These are phyloP conservation scores for Lanistes nyassanus DNA, from an alignment of 1,140 invertebrate genomes.

Conservation along the genomic window DNA sequence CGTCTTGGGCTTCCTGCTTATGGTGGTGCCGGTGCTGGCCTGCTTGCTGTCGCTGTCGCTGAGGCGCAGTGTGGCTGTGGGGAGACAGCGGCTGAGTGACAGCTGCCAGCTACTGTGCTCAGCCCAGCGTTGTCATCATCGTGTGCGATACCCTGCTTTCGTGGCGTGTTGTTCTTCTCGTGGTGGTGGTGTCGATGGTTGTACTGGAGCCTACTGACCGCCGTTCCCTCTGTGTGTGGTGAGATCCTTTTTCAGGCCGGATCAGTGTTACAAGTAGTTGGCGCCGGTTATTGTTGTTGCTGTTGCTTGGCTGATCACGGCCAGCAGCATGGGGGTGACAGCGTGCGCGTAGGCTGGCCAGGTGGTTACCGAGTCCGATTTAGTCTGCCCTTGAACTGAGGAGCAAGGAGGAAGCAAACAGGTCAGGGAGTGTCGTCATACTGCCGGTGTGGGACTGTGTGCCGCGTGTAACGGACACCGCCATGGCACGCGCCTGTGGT, in stretches of 20 bases:
- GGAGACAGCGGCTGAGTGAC: neutral
- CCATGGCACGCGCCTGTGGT: conserved; percentile 44
- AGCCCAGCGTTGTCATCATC: neutral
- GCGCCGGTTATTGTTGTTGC: no score
- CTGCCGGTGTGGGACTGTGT: no score
- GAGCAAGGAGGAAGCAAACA: no score
- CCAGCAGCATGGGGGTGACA: no score
- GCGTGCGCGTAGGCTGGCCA: no score
- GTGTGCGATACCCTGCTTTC: neutral
- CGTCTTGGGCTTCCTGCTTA: neutral
- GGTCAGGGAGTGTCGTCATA: no score
- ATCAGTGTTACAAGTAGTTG: neutral
- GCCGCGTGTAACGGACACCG: neutral
- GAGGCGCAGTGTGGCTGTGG: neutral
- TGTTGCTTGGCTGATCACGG: no score
- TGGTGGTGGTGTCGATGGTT: neutral
- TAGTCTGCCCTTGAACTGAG: no score
- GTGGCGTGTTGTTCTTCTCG: neutral
- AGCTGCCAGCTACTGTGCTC: neutral
- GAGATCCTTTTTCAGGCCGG: neutral
- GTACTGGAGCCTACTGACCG: neutral
- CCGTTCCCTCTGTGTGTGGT: neutral
- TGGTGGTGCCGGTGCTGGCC: no score
- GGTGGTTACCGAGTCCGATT: no score
- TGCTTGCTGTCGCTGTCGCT: no score